Conservation (phyloP, 2,888 invertebrate genomes). For the Chelonus formosanus region DNA sequence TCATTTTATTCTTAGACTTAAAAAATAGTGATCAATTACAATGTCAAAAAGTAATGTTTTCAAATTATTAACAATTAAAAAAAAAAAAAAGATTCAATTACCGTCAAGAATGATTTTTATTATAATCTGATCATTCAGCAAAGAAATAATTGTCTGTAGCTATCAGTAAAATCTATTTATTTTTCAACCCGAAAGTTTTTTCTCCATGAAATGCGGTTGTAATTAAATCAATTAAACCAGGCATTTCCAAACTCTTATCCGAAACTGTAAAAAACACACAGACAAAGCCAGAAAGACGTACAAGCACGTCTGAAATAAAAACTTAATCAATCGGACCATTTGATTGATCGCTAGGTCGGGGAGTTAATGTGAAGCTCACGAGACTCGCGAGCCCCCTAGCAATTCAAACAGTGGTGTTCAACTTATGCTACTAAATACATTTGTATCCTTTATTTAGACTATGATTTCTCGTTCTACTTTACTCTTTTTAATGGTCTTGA, state of each 20-base stretch:
- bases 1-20: too few relatives aligned
- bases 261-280: background rate
- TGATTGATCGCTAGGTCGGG: slow-evolving; percentile 27
- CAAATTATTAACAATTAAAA: too few relatives aligned
- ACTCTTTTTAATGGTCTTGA: slow-evolving; percentile 52
- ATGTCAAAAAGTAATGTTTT: too few relatives aligned
- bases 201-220: background rate
- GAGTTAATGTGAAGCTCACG: slow-evolving; percentile 27
- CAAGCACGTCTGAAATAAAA: slow-evolving; percentile 23
- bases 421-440: slow-evolving; percentile 27
- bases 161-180: too few relatives aligned
- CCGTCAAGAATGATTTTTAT: too few relatives aligned
- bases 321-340: slow-evolving; percentile 32
- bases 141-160: too few relatives aligned
- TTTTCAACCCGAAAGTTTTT: too few relatives aligned
- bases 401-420: slow-evolving; percentile 33
- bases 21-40: too few relatives aligned
- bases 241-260: background rate
- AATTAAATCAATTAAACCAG: slow-evolving; percentile 4
- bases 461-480: slow-evolving; percentile 33
- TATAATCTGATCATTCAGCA: too few relatives aligned
- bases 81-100: too few relatives aligned
- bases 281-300: slow-evolving; percentile 5
- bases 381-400: slow-evolving; percentile 8
- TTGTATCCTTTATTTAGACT: slow-evolving; percentile 25